phyloP scores from a whole-genome alignment of 2,888 invertebrate genomes.

The Amblyjoppa proteus region DNA sequence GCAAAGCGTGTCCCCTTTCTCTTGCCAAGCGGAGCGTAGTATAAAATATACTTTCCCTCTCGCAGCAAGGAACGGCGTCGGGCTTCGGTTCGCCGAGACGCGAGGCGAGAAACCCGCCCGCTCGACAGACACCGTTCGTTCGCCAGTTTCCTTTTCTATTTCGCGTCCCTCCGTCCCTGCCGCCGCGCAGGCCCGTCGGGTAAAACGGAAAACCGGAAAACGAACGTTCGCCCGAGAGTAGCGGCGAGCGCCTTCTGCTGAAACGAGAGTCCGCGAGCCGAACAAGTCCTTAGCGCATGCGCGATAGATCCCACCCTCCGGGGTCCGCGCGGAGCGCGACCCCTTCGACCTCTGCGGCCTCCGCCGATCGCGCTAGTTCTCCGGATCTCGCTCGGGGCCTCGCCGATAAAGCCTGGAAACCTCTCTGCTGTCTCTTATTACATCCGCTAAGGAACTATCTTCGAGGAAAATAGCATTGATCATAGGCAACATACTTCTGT shows the following conservation, averaged over 20 bases:
- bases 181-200: constrained; percentile 1
- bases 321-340: not conserved
- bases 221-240: constrained; percentile 69
- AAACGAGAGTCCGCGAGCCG: not conserved
- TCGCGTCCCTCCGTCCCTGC: constrained; percentile 2
- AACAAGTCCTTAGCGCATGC: not conserved
- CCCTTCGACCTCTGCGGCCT: not conserved
- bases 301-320: not conserved
- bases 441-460: too few relatives aligned
- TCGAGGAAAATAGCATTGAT: too few relatives aligned
- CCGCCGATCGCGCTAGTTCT: not conserved
- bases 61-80: constrained; percentile 70
- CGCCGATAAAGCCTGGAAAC: too few relatives aligned
- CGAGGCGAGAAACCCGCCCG: constrained; percentile 17
- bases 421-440: too few relatives aligned
- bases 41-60: constrained; percentile 85
- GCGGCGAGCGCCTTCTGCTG: constrained; percentile 6
- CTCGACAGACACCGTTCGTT: constrained; percentile 53
- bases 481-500: too few relatives aligned
- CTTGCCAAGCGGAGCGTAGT: constrained; percentile 85
- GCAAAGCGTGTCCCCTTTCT: constrained; percentile 85
- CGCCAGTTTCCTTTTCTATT: constrained; percentile 24
- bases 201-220: constrained; percentile 82
- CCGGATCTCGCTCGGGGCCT: not conserved
- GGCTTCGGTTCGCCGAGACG: constrained; percentile 36